Evolutionary conservation across 2,113 vertebrate species (phyloP).

Genomic region (Rhabdornis inornatus): DNA sequence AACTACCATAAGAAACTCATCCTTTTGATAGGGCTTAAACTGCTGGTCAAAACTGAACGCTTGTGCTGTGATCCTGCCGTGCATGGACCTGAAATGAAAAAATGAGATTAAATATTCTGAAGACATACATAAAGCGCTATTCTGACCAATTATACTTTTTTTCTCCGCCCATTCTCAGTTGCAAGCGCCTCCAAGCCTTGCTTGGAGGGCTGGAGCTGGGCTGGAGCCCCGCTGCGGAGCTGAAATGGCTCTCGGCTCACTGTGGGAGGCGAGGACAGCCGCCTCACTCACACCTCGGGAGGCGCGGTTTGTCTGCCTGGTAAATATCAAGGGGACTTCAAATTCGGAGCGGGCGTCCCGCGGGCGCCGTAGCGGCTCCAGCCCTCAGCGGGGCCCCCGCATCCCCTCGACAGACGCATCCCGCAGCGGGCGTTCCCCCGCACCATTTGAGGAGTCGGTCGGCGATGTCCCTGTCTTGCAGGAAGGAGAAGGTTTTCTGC

Average conservation of each 20-base stretch:
- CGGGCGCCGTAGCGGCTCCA: not conserved
- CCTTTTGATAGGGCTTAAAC: slow-evolving; percentile 72
- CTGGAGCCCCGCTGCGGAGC: not conserved
- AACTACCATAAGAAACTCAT: slow-evolving; percentile 76
- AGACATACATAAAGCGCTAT: not conserved
- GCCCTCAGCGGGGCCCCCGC: not conserved
- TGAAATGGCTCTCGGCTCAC: accelerated
- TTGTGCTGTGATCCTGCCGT: slow-evolving; percentile 71
- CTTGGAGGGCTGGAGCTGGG: not conserved
- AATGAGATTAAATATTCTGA: not conserved
- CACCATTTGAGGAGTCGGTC: slow-evolving; percentile 77
- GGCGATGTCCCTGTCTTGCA: slow-evolving; percentile 35
- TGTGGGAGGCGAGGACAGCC: not conserved
- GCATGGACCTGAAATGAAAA: slow-evolving; percentile 74
- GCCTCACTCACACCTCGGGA: not conserved
- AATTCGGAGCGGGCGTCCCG: not conserved
- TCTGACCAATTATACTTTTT: not conserved
- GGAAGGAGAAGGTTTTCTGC: slow-evolving; percentile 58
- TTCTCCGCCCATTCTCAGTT: not conserved
- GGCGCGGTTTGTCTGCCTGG: not conserved
- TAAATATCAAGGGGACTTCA: not conserved
- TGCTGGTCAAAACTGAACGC: slow-evolving; percentile 76
- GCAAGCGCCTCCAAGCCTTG: not conserved
- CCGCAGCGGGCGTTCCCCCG: not conserved
- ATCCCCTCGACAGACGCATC: too few species aligned